Evolutionary conservation across 2,888 invertebrate genomes (phyloP).

Genomic region (Acanthococcus lagerstroemiae): DNA sequence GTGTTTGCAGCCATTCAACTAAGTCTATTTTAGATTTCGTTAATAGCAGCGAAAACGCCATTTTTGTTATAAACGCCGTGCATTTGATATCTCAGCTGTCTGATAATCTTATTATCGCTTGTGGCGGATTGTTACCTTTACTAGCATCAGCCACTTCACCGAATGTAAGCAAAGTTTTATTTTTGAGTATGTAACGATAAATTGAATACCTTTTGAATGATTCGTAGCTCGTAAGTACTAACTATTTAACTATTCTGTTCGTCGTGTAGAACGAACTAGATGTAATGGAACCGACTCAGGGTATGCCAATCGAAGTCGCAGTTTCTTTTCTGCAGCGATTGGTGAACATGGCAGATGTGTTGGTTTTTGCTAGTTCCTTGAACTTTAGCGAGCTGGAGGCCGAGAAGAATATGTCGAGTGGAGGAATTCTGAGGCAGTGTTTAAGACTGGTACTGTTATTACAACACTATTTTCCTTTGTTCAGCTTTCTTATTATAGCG

Average conservation of each 20-base stretch:
- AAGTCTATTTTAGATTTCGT: slow-evolving; percentile 97
- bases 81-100: slow-evolving; percentile 97
- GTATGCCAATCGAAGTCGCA: slow-evolving; percentile 96
- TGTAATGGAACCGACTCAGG: slow-evolving; percentile 96
- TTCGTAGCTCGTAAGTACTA: not conserved
- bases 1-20: slow-evolving; percentile 67
- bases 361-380: slow-evolving; percentile 94
- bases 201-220: not conserved
- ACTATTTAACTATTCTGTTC: slow-evolving; percentile 37
- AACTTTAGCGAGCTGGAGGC: slow-evolving; percentile 97
- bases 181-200: not conserved
- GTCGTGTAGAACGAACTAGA: slow-evolving; percentile 80
- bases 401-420: slow-evolving; percentile 99
- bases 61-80: slow-evolving; percentile 98
- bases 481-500: not conserved
- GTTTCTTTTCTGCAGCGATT: slow-evolving; percentile 96
- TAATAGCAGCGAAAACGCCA: slow-evolving; percentile 94
- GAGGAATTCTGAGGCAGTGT: slow-evolving; percentile 96
- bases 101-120: slow-evolving; percentile 97
- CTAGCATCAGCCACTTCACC: slow-evolving; percentile 97
- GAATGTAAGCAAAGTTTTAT: slow-evolving; percentile 59
- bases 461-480: too few relatives aligned
- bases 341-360: slow-evolving; percentile 96
- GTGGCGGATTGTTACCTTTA: slow-evolving; percentile 90
- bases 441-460: slow-evolving; percentile 82